Percentiles rank a stretch among this genome's conserved stretches.
Evolutionary conservation across 2,888 invertebrate genomes (phyloP).

Genomic region (Synanthedon andrenaeformis): DNA sequence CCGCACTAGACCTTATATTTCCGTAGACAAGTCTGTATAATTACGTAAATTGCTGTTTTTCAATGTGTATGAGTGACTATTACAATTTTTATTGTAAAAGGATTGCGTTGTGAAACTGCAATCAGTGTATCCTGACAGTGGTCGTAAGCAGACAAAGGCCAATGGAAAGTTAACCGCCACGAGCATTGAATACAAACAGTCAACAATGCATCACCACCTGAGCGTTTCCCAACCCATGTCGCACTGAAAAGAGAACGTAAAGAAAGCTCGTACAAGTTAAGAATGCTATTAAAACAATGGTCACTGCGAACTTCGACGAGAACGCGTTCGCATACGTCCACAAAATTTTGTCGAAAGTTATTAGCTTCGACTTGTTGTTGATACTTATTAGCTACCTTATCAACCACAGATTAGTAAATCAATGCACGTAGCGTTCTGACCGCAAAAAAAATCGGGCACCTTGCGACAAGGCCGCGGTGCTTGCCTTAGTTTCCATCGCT

Average conservation of each 20-base stretch:
- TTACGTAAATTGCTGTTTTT: constrained; percentile 30
- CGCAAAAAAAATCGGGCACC: constrained; percentile 56
- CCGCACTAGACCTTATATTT: constrained; percentile 16
- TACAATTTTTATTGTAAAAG: constrained; percentile 15
- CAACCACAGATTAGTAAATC: constrained; percentile 39
- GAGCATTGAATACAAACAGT: constrained; percentile 56
- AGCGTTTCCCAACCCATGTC: constrained; percentile 50
- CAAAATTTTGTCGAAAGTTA: constrained; percentile 43
- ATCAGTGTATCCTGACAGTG: constrained; percentile 33
- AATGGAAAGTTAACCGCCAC: constrained; percentile 52
- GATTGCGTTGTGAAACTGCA: constrained; percentile 18
- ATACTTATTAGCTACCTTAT: constrained; percentile 20
- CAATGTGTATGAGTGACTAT: neutral
- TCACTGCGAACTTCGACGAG: constrained; percentile 1
- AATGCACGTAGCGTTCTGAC: constrained; percentile 46
- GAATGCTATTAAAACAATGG: neutral
- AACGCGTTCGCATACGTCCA: constrained; percentile 12
- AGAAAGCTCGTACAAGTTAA: constrained; percentile 28
- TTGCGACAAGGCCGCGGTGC: constrained; percentile 46
- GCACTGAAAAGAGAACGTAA: constrained; percentile 39
- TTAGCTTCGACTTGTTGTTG: too few species aligned
- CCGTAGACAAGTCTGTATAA: constrained; percentile 13
- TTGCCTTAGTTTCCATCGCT: constrained; percentile 45
- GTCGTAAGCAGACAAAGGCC: constrained; percentile 42
- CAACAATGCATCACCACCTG: constrained; percentile 46